Evolutionary conservation across 2,888 invertebrate genomes (phyloP), one percentile per base, ranked within the genome.

Genomic region (Alviniconcha strummeri): DNA sequence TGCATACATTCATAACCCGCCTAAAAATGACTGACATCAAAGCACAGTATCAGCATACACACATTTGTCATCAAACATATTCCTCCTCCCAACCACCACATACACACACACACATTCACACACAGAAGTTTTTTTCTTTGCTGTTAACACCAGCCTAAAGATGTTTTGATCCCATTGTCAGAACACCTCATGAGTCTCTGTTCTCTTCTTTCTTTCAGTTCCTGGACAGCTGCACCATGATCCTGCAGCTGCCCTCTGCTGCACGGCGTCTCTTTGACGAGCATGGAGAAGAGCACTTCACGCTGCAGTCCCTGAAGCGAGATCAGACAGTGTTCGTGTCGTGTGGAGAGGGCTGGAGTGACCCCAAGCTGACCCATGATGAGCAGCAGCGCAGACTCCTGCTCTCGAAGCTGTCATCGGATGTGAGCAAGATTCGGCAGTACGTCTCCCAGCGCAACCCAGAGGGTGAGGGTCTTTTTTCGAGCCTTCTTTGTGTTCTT

Each of bases 291-390:
- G 94, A 94, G 87, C 92, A 92, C 84, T 91, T 92, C 86, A 89
- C 89, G 52, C 87, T 94, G 84, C 87, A 89, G 60, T 88, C 87
- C n/a, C 85, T 94, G 81, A 85, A 89, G 79, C 88, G 92, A 9
- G 93, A 93, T 83, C 91, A 93, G 84, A 79, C 93, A 78, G 92
- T 94, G 52, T 93, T 91, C 85, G 90, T 91, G 9, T 90, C 92
- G 4, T 93, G 93, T 85, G 93, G 93, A 7, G 94, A 94, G 83
- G 84, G 90, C 3, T 94, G 93, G 93, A 89, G 88, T 9, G 92
- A 93, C 87, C 94, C 94, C 0, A 88, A 87, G 78, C 87, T 93
- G n/a, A 90, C 91, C 57, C 90, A 90, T 82, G 89, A 90, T 4
- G 93, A 94, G 86, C 93, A 93, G 83, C 92, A 93, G 85, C 87